Base-by-base conservation (phyloP, 2,888 invertebrate genomes). In the Mechanitis messenoides region DNA sequence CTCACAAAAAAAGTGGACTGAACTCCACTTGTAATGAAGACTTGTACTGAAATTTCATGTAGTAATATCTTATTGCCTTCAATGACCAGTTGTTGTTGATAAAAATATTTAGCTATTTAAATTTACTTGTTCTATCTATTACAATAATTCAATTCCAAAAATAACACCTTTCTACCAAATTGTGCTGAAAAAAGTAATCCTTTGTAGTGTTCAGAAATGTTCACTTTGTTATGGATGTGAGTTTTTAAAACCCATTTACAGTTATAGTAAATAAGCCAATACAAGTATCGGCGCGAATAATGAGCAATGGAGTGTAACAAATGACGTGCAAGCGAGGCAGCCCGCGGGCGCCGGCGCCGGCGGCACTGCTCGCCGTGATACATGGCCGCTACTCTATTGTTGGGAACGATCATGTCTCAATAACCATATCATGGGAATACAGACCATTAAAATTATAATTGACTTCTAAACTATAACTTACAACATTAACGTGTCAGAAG, bases 341-440 rank as follows among this genome's bases (percentile, higher is more conserved):
- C 20, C 76, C 75, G 63, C 74, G 72, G 77, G 83, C 84, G 83
- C 83, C 82, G 80, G 83, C 83, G 82, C 80, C 79, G 73, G 55
- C 64, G 72, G 71, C 68, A 45, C 50, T 56, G 60, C 53, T 58
- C 60, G 11, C 20, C 55, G 35, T 20, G 12, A 53, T 61, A 4
- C 42, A n/a, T 57, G 46, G 46, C 45, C 5, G 9, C 53, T 28
- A 55, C 61, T 65, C 71, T 59, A 75, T 66, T 64, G 66, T 68
- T 65, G 53, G 53, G 59, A 33, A 46, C 42, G 42, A 42, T 42
- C 42, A 9, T 31, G 50, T 47, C 35, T 55, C 59, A 50, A 31
- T 50, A 42, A 50, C 31, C 28, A 9, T 11, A 50, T 42, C 42
- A 42, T 42, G 42, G 7, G 50, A 28, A 31, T 50, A 5, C 4